These are phyloP conservation scores for Chloroclysta siterata DNA, from an alignment of 2,888 invertebrate genomes.

Conservation along the genomic window DNA sequence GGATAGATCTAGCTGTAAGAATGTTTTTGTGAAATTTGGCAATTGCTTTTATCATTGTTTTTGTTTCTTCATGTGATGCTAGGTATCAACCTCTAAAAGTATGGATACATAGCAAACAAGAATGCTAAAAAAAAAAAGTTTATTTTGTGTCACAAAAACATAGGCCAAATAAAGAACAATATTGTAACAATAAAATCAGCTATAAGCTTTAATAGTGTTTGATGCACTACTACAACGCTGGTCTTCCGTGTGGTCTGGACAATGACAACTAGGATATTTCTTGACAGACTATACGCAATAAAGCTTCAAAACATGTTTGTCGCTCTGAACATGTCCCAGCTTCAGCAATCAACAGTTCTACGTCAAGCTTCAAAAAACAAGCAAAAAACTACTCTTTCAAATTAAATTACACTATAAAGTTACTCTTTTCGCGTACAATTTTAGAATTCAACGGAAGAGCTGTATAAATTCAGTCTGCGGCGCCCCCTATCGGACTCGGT, in stretches of 20 bases:
- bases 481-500: conserved; percentile 51
- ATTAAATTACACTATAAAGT: conserved; percentile 27
- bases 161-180: too few species aligned
- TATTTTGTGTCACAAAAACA: too few species aligned
- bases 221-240: too few species aligned
- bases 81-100: too few species aligned
- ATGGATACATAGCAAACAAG: too few species aligned
- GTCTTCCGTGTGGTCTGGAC: too few species aligned
- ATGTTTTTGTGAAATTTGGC: not conserved
- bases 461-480: conserved; percentile 38
- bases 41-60: not conserved
- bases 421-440: conserved; percentile 26
- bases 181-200: too few species aligned
- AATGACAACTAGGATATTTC: too few species aligned
- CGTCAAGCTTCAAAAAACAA: conserved; percentile 11
- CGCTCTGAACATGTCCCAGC: not conserved
- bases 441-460: conserved; percentile 36
- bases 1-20: not conserved
- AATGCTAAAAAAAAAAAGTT: too few species aligned
- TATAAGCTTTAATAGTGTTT: too few species aligned
- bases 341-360: not conserved
- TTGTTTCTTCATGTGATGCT: too few species aligned
- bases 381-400: conserved; percentile 19
- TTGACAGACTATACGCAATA: too few species aligned
- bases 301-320: not conserved